These are phyloP conservation scores for Anas platyrhynchos DNA, from an alignment of 2,113 vertebrate genomes.

Conservation along the genomic window DNA sequence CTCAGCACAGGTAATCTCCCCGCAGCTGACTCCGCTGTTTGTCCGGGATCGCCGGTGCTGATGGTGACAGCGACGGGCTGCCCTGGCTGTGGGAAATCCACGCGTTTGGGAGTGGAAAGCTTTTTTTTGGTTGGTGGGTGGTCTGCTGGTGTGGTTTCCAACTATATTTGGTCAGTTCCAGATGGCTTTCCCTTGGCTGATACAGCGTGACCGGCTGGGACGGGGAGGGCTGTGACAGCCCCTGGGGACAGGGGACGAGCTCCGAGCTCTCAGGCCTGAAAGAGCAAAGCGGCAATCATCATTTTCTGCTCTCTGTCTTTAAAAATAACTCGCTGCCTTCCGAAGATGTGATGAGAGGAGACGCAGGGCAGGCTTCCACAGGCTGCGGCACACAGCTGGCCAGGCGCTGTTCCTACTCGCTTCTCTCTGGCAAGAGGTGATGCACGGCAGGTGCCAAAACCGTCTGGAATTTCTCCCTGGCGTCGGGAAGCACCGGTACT, in stretches of 20 bases:
- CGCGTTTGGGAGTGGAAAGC: neutral
- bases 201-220: neutral
- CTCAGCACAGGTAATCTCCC: neutral
- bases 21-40: neutral
- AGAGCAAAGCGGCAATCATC: neutral
- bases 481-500: neutral
- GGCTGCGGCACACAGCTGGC: neutral
- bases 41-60: neutral
- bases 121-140: neutral
- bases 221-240: neutral
- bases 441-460: neutral
- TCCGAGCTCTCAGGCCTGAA: neutral
- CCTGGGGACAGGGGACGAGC: neutral
- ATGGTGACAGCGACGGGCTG: neutral
- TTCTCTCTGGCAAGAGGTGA: too few relatives aligned
- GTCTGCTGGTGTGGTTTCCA: neutral
- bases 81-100: neutral
- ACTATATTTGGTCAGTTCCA: neutral
- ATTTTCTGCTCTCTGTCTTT: constrained; percentile 8
- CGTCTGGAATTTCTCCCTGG: neutral
- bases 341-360: neutral
- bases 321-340: neutral
- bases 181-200: neutral
- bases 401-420: neutral
- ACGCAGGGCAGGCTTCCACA: fast-evolving